Evolutionary conservation across 2,888 invertebrate species (phyloP).

Genomic region (Eilema depressum): DNA sequence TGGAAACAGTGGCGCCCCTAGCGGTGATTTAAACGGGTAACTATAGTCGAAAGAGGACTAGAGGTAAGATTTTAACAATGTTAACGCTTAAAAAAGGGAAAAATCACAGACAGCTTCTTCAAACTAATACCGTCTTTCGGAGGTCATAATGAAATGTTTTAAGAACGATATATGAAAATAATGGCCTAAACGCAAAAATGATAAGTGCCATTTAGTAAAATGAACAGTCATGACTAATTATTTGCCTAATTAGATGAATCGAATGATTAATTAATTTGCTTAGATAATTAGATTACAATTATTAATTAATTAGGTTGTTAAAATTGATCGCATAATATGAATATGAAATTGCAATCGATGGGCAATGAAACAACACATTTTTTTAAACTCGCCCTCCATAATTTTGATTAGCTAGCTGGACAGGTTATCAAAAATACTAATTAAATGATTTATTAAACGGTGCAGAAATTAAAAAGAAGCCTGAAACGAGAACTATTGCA

Average conservation of each 20-base stretch:
- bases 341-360: background rate
- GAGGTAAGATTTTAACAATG: too few species aligned
- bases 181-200: background rate
- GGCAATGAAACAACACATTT: background rate
- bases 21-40: too few species aligned
- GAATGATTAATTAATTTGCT: too few species aligned
- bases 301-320: background rate
- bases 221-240: too few species aligned
- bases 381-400: too few species aligned
- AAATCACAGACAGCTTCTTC: too few species aligned
- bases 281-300: background rate
- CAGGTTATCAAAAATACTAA: background rate
- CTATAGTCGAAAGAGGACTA: too few species aligned
- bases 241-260: too few species aligned
- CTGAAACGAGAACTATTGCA: background rate
- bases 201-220: background rate
- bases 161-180: background rate
- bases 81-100: too few species aligned
- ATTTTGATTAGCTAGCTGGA: background rate
- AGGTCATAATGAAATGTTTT: background rate
- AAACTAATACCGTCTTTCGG: too few species aligned
- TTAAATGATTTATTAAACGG: background rate
- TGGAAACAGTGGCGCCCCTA: too few species aligned
- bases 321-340: background rate
- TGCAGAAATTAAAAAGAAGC: background rate